Evolutionary conservation across 2,113 vertebrate species (phyloP).

Genomic region (Cnemophilus loriae): DNA sequence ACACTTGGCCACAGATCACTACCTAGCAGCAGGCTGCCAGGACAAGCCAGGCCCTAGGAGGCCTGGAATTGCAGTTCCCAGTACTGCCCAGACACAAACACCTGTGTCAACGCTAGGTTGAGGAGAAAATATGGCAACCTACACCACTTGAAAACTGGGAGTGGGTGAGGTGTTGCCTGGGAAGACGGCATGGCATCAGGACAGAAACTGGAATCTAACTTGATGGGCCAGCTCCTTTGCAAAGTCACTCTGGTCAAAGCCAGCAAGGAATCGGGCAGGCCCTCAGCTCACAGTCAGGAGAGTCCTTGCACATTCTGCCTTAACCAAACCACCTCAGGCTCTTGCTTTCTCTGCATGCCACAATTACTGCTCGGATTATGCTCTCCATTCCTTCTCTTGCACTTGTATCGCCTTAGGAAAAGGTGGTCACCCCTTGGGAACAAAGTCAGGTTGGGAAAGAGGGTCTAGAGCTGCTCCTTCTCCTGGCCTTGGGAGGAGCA

Average conservation of each 20-base stretch:
- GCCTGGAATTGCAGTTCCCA: neutral
- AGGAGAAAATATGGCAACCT: accelerated
- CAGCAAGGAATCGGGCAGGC: accelerated
- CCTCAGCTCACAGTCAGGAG: neutral
- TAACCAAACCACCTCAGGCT: too few relatives aligned
- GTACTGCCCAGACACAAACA: neutral
- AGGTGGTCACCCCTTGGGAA: neutral
- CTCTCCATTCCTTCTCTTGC: neutral
- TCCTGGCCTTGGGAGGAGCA: neutral
- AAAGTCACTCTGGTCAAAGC: neutral
- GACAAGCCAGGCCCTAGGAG: neutral
- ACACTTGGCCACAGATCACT: neutral
- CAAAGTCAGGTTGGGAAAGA: neutral
- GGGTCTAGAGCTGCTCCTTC: neutral
- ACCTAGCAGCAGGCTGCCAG: neutral
- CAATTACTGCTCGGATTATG: accelerated
- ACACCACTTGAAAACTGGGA: neutral
- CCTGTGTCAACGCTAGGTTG: accelerated
- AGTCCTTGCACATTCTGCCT: neutral
- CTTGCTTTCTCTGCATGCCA: neutral
- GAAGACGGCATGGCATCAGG: neutral
- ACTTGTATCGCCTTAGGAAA: neutral
- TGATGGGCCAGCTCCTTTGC: neutral
- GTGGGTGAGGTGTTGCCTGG: accelerated
- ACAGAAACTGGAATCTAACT: accelerated